Evolutionary conservation across 2,113 vertebrate species (phyloP).

Genomic region (Genyomyrus donnyi): DNA sequence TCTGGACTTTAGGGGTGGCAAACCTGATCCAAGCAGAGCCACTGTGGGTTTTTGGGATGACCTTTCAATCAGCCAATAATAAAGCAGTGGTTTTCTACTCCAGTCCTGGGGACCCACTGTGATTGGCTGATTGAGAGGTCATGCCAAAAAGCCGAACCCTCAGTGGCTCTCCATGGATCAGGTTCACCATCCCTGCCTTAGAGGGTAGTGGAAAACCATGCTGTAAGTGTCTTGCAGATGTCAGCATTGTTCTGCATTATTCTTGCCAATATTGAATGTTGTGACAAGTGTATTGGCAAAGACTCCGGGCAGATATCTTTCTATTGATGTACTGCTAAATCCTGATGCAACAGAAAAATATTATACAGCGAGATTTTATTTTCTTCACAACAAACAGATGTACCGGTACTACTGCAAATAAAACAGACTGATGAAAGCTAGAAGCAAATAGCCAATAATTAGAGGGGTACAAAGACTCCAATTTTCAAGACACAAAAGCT

Average conservation of each 20-base stretch:
- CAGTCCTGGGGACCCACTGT: background rate
- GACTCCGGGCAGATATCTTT: background rate
- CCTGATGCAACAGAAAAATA: background rate
- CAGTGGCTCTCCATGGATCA: background rate
- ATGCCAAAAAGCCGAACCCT: background rate
- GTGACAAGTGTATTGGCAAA: constrained; percentile 8
- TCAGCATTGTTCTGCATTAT: background rate
- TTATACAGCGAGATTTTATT: background rate
- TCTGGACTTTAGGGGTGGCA: background rate
- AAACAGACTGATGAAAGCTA: background rate
- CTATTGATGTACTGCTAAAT: background rate
- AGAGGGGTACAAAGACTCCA: constrained; percentile 7
- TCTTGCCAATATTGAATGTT: constrained; percentile 5
- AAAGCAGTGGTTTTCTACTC: background rate
- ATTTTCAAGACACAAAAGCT: constrained; percentile 16
- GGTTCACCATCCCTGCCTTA: background rate
- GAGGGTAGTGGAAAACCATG: background rate
- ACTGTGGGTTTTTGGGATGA: background rate
- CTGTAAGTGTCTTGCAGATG: background rate
- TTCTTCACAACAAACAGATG: constrained; percentile 9
- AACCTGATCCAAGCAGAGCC: background rate
- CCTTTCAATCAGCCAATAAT: background rate
- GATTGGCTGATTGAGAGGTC: background rate
- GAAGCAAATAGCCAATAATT: background rate
- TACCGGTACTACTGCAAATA: background rate